Evolutionary conservation across 2,113 vertebrate genomes (phyloP).

Genomic region (Eurystomus gularis): DNA sequence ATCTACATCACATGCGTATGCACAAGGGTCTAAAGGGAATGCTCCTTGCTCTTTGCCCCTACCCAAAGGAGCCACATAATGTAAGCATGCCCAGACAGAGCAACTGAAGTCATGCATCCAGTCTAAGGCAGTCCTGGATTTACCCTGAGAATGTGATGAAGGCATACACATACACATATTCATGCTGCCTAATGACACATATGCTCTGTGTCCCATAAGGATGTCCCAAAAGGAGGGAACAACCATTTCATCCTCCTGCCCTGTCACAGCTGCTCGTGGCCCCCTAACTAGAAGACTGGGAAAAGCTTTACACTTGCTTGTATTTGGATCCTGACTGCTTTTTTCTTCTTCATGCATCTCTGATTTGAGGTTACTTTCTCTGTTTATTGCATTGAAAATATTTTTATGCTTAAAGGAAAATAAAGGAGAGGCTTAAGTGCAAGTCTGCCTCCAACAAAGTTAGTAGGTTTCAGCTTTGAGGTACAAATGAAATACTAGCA

Average conservation of each 20-base stretch:
- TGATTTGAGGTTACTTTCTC: not conserved
- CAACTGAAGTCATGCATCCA: not conserved
- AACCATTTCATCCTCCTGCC: not conserved
- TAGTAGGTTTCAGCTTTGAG: not conserved
- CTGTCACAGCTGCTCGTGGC: not conserved
- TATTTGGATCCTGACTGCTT: not conserved
- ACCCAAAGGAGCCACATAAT: not conserved
- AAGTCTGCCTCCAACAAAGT: not conserved
- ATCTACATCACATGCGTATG: not conserved
- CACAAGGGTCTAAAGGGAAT: not conserved
- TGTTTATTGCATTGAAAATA: not conserved
- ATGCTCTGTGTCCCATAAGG: not conserved
- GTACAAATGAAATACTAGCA: not conserved
- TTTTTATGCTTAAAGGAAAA: not conserved
- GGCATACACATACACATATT: not conserved
- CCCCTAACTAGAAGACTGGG: not conserved
- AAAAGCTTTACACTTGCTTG: not conserved
- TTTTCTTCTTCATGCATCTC: not conserved
- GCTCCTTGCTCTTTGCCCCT: not conserved
- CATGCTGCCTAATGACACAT: not conserved
- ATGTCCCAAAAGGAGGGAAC: not conserved
- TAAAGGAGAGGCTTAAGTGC: not conserved
- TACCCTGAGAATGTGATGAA: not conserved
- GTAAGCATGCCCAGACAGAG: not conserved
- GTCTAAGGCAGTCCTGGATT: not conserved